phyloP scores from a whole-genome alignment of 2,797 vertebrate species.

The Podarcis lilfordi region DNA sequence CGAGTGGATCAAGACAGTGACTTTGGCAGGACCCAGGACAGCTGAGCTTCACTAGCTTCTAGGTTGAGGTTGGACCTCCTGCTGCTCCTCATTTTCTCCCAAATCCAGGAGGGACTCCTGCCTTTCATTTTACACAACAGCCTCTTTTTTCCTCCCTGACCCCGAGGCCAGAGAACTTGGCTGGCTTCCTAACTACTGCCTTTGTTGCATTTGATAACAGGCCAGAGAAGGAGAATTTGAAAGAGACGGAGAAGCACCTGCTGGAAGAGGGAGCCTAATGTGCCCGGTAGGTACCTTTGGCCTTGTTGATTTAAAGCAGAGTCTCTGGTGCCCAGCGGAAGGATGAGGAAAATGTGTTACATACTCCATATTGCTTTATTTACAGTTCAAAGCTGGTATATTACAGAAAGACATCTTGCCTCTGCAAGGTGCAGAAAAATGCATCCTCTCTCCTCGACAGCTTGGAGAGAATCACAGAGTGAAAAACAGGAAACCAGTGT shows the following conservation, averaged over 20 bases:
- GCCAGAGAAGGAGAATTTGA: conserved; percentile 63
- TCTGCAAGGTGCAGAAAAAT: too few species aligned
- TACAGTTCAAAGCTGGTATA: too few species aligned
- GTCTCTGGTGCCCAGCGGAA: too few species aligned
- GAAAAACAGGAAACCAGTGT: too few species aligned
- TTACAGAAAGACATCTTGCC: too few species aligned
- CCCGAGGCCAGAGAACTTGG: too few species aligned
- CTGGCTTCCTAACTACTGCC: not conserved
- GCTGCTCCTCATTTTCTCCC: not conserved
- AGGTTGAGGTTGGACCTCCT: not conserved
- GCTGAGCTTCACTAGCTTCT: not conserved
- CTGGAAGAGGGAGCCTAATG: conserved; percentile 43
- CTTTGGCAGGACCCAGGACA: not conserved
- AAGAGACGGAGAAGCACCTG: conserved; percentile 28
- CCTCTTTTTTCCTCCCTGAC: too few species aligned
- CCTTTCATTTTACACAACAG: not conserved
- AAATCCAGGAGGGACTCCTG: not conserved
- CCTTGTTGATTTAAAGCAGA: too few species aligned
- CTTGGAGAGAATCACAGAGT: too few species aligned
- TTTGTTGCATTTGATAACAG: not conserved
- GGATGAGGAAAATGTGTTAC: too few species aligned
- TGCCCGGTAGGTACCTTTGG: not conserved
- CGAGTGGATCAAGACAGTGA: not conserved
- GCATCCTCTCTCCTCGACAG: too few species aligned
- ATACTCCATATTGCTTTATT: too few species aligned